Evolutionary conservation across 2,888 invertebrate species (phyloP), one percentile per base, ranked within the genome.

Genomic region (Drosophila infuscata): DNA sequence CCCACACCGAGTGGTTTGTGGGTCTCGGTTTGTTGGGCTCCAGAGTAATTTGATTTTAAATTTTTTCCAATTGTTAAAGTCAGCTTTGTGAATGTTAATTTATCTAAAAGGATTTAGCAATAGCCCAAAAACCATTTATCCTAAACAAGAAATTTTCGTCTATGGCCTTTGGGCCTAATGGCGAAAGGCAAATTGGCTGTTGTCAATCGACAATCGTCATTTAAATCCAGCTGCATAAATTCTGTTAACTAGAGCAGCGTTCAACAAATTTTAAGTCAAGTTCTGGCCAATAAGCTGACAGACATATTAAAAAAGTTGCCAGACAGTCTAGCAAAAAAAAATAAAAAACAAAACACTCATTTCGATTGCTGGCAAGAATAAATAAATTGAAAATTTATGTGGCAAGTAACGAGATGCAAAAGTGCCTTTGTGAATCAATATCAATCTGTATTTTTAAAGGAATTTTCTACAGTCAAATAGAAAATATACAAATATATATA

Each of bases 31-130:
- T 67, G 35, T 52, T 67, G 35, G 53, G 30, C 63, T 76, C 57
- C 67, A 60, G 59, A 49, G 56, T 68, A 53, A 56, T 63, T 58
- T 68, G 43, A 67, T 62, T 75, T 54, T 61, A 54, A 36, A 49
- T 62, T 48, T 52, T 25, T 67, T 36, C 38, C 56, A 60, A 63
- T 51, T 67, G 62, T 25, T 25, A 30, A 59, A 62, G 29, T 74
- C 68, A 36, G 43, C 54, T 61, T 49, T 65, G 53, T 41, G 33
- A 41, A 67, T 62, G 48, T 67, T 74, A 79, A 76, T 80, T 76
- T 80, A 61, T 80, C 20, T 69, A 54, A 76, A 69, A 80, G 81
- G 60, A 56, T 54, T 67, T 58, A 3, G 52, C 38, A 35, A 54
- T 20, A 29, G 48, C 15, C 15, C n/a, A 41, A 38, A 11, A 32